These are phyloP conservation scores for Scomber colias DNA, from an alignment of 2,113 vertebrate species.

Conservation along the genomic window DNA sequence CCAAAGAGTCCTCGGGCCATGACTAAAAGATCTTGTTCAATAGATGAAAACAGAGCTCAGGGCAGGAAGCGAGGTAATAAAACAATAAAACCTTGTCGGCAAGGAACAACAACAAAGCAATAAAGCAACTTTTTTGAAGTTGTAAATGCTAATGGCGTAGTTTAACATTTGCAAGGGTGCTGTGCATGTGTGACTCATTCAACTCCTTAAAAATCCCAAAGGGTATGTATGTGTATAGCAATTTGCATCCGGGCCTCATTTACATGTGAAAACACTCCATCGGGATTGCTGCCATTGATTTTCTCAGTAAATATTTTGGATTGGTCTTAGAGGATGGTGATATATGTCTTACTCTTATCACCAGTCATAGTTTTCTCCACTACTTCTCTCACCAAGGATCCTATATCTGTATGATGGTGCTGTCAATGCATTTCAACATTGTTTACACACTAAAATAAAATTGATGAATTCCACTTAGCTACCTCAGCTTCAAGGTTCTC, in stretches of 20 bases:
- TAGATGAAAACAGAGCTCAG: neutral
- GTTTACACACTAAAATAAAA: neutral
- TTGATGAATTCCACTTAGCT: too few relatives aligned
- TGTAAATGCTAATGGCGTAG: slow-evolving; percentile 45
- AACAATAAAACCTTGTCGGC: slow-evolving; percentile 39
- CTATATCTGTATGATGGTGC: neutral
- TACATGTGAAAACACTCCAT: slow-evolving; percentile 24
- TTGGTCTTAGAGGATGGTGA: neutral
- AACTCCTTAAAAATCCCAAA: slow-evolving; percentile 5
- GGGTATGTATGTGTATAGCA: neutral
- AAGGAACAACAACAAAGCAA: slow-evolving; percentile 48
- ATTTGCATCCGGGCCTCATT: slow-evolving; percentile 37
- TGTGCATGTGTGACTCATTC: slow-evolving; percentile 12
- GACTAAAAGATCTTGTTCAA: slow-evolving; percentile 56
- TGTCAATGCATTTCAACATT: neutral
- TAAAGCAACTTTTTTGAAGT: slow-evolving; percentile 51
- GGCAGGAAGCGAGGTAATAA: slow-evolving; percentile 17
- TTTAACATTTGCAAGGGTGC: slow-evolving; percentile 35
- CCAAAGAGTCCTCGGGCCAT: slow-evolving; percentile 47
- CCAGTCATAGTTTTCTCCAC: neutral
- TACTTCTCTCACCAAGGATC: neutral
- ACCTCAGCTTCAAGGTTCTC: too few relatives aligned
- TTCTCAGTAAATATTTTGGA: neutral
- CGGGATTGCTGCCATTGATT: slow-evolving; percentile 20
- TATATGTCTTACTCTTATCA: neutral